phyloP scores from a whole-genome alignment of 2,797 vertebrate genomes.

The Pseudomugil tenellus region DNA sequence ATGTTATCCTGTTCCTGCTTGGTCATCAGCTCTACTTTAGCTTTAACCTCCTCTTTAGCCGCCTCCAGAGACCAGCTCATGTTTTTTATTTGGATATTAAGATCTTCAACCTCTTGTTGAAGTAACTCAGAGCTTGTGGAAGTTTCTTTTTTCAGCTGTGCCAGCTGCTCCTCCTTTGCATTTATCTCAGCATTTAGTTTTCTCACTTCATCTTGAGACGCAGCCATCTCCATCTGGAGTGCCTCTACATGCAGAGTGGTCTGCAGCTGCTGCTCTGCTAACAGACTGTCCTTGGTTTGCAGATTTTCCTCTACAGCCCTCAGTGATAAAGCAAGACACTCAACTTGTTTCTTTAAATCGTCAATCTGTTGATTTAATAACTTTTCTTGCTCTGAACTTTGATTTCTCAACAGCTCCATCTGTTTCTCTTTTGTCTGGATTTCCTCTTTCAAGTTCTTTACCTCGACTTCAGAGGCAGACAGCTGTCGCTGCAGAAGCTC shows the following conservation, averaged over 20 bases:
- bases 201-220: conserved; percentile 47
- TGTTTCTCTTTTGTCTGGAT: conserved; percentile 61
- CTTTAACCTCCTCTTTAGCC: conserved; percentile 39
- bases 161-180: conserved; percentile 46
- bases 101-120: conserved; percentile 32
- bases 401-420: conserved; percentile 43
- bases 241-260: conserved; percentile 19
- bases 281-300: conserved; percentile 47
- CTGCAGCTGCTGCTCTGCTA: conserved; percentile 42
- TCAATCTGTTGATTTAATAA: conserved; percentile 72
- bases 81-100: conserved; percentile 28
- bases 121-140: conserved; percentile 17
- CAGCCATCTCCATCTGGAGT: conserved; percentile 25
- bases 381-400: conserved; percentile 49
- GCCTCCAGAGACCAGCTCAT: conserved; percentile 35
- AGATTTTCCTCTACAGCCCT: conserved; percentile 42
- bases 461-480: conserved; percentile 35
- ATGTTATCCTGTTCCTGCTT: conserved; percentile 41
- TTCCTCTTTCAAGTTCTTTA: conserved; percentile 43
- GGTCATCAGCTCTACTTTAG: conserved; percentile 39
- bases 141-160: conserved; percentile 28
- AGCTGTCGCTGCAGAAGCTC: conserved; percentile 51
- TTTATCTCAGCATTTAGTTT: conserved; percentile 41
- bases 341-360: conserved; percentile 62
- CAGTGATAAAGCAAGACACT: conserved; percentile 35